Evolutionary conservation across 2,797 vertebrate species (phyloP), one percentile per base, ranked within the genome.

Genomic region (Hipposideros larvatus): DNA sequence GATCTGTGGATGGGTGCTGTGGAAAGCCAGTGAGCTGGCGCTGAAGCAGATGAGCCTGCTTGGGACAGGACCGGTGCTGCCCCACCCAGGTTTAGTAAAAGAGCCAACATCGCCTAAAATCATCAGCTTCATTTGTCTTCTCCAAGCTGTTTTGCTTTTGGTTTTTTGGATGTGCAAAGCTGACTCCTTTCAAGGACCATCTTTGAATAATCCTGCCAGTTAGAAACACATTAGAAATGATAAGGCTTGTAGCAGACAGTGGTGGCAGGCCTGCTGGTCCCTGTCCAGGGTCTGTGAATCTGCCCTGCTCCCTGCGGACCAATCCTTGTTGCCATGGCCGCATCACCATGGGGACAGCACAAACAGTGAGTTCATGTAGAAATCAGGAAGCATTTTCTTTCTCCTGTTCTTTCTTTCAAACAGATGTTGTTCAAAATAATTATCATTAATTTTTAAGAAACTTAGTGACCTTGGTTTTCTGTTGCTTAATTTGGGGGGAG

Each of bases 241-340:
- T 22, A 2, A 18, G 7, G 15, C 71, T 4, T 4, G 26, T 24
- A 7, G 9, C 6, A 14, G 63, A n/a, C 14, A 6, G 31, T 28
- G 63, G 41, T 1, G 2, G 19, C 11, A 5, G 79, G 79, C 43
- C 59, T 22, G 43, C 4, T 7, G 7, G 11, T 79, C 91, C 89
- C 89, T 16, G 41, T 51, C 46, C 26, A 7, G 82, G 7, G 0
- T 0, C 71, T 21, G 21, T 14, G 63, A 22, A 53, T 18, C n/a
- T n/a, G 1, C 24, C 83, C 21, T 19, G 28, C 70, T 92, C 43
- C 89, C 74, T 48, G 41, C 46, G 70, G 41, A 84, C 0, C 0
- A 11, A 87, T 91, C 31, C 77, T 0, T 0, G 97, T 97, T 97
- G 97, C 95, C 57, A 48, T 63, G 95, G 89, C 24, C 26, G 66